phyloP scores from a whole-genome alignment of 1,140 invertebrate species.

The Drosophila yakuba region DNA sequence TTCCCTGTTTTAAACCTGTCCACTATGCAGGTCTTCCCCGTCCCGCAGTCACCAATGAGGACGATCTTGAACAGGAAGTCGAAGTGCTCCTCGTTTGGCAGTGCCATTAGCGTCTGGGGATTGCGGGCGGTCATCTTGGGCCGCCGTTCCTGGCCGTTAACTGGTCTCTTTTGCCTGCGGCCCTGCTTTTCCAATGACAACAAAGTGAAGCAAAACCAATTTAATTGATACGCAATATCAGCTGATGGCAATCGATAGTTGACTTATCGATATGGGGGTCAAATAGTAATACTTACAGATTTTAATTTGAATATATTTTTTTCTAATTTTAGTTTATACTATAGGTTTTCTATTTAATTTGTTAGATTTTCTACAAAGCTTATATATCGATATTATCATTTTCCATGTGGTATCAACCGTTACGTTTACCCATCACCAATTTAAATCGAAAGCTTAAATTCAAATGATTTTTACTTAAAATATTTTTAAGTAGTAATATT shows the following conservation, averaged over 20 bases:
- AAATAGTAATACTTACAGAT: neutral
- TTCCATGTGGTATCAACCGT: neutral
- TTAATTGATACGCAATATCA: constrained; percentile 27
- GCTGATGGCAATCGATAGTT: constrained; percentile 7
- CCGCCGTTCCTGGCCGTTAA: constrained; percentile 7
- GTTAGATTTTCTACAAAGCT: neutral
- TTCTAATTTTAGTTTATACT: neutral
- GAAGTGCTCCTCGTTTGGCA: constrained; percentile 87
- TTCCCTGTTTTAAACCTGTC: constrained; percentile 97
- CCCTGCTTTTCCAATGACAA: constrained; percentile 19
- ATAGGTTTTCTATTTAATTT: neutral
- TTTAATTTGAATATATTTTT: too few species aligned
- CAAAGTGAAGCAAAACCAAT: constrained; percentile 16
- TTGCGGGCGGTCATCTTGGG: constrained; percentile 85
- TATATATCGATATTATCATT: neutral
- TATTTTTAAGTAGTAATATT: neutral
- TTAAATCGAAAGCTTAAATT: neutral
- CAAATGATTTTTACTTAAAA: neutral
- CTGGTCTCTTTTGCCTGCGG: constrained; percentile 22
- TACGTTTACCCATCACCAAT: neutral
- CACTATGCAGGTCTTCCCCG: constrained; percentile 93
- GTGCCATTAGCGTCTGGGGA: constrained; percentile 85
- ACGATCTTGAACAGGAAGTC: constrained; percentile 93
- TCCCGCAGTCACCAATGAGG: constrained; percentile 91
- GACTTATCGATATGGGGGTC: neutral